Conservation (phyloP, 2,113 vertebrate genomes). For the Tachuris rubrigastra region DNA sequence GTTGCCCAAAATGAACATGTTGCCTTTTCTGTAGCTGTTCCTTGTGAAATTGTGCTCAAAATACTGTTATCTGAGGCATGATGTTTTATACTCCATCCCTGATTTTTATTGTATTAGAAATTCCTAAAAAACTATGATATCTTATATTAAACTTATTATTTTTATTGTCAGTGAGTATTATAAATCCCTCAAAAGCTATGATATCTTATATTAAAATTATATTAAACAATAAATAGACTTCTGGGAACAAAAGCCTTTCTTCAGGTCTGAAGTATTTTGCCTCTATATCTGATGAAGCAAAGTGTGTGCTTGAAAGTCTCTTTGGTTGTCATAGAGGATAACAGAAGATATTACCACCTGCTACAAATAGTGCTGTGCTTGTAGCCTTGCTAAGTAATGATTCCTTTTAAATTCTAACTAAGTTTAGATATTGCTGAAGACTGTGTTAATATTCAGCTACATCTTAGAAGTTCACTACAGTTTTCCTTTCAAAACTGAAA, state of each 20-base stretch:
- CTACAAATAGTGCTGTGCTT: not conserved
- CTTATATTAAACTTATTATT: not conserved
- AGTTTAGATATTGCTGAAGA: not conserved
- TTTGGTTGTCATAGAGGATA: not conserved
- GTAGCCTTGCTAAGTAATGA: not conserved
- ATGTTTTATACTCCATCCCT: not conserved
- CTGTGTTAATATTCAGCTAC: not conserved
- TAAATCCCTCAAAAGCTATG: not conserved
- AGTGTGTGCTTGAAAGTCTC: not conserved
- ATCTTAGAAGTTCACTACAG: not conserved
- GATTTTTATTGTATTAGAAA: not conserved
- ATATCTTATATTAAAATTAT: not conserved
- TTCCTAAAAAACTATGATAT: not conserved
- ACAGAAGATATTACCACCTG: not conserved
- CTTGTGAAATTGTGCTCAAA: not conserved
- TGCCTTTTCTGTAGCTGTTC: not conserved
- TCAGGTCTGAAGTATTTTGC: not conserved
- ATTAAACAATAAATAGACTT: not conserved
- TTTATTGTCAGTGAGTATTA: not conserved
- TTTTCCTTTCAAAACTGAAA: not conserved
- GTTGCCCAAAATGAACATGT: not conserved
- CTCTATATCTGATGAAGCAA: not conserved
- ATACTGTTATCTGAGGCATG: not conserved
- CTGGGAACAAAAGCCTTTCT: not conserved
- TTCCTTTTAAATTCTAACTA: not conserved